A percentile compares a stretch with the other conserved stretches of the same genome.
Conservation (phyloP, 2,797 vertebrate genomes). For the Notolabrus celidotus region DNA sequence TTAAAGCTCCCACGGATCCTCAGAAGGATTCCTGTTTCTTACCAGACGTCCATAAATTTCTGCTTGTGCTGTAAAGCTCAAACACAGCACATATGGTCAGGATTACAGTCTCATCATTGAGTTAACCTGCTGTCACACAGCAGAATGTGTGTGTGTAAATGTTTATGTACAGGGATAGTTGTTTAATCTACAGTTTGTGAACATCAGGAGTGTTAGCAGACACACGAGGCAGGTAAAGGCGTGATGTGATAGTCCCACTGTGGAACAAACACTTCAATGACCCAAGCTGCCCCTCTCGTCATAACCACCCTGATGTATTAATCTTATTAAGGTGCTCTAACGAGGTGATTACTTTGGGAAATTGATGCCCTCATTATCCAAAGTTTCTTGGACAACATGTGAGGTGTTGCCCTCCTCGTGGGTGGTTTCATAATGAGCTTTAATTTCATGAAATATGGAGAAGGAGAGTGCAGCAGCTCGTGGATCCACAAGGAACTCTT, state of each 20-base stretch:
- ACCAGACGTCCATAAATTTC: slow-evolving; percentile 30
- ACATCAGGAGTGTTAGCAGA: too few species aligned
- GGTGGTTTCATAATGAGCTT: slow-evolving; percentile 4
- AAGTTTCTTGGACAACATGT: slow-evolving; percentile 1
- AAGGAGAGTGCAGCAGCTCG: background rate
- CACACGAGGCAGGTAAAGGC: too few species aligned
- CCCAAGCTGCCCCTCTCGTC: background rate
- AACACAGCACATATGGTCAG: slow-evolving; percentile 41
- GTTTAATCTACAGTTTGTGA: background rate
- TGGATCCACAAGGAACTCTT: too few species aligned
- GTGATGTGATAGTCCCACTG: too few species aligned
- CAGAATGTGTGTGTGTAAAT: background rate
- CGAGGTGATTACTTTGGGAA: slow-evolving; percentile 31
- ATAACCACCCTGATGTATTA: background rate
- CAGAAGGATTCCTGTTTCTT: slow-evolving; percentile 8
- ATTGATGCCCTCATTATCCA: slow-evolving; percentile 16
- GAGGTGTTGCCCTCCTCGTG: too few species aligned
- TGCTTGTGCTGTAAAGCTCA: slow-evolving; percentile 22
- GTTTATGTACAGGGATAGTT: background rate
- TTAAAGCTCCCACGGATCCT: background rate
- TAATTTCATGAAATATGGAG: background rate
- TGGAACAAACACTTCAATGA: too few species aligned
- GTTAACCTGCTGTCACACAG: slow-evolving; percentile 31
- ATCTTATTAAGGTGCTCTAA: slow-evolving; percentile 2
- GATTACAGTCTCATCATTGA: slow-evolving; percentile 16